A percentile compares a stretch with the other conserved stretches of the same genome.
Evolutionary conservation across 2,888 invertebrate species (phyloP).

Genomic region (Eulithis testata): DNA sequence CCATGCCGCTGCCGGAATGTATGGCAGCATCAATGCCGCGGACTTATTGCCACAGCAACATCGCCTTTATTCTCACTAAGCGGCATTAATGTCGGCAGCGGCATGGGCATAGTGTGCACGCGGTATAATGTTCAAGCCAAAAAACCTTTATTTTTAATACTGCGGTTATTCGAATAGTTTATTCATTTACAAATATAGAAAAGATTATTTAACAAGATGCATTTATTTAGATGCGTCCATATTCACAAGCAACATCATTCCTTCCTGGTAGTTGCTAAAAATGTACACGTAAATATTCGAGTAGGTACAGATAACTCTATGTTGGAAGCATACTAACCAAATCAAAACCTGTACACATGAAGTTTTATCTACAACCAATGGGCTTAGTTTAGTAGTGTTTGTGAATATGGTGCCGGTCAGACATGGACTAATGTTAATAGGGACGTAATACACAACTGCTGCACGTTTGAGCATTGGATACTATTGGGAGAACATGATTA

Average conservation of each 20-base stretch:
- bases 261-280: neutral
- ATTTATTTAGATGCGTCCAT: conserved; percentile 3
- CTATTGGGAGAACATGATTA: conserved; percentile 9
- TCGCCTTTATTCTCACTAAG: too few species aligned
- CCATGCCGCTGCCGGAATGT: too few species aligned
- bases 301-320: neutral
- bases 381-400: neutral
- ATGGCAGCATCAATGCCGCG: too few species aligned
- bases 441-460: neutral
- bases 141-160: conserved; percentile 15
- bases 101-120: too few species aligned
- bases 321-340: neutral
- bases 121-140: conserved; percentile 22
- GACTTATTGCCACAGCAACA: too few species aligned
- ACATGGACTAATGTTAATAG: conserved; percentile 5
- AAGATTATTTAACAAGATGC: conserved; percentile 17
- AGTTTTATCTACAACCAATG: too few species aligned
- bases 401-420: conserved; percentile 8
- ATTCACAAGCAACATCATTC: conserved; percentile 7
- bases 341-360: too few species aligned
- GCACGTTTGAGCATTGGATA: conserved; percentile 16
- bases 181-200: conserved; percentile 38
- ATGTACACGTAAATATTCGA: neutral
- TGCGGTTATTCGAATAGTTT: conserved; percentile 25
- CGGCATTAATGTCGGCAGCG: too few species aligned